Conservation (phyloP, 2,113 vertebrate genomes). For the Melanotaenia duboulayi region DNA sequence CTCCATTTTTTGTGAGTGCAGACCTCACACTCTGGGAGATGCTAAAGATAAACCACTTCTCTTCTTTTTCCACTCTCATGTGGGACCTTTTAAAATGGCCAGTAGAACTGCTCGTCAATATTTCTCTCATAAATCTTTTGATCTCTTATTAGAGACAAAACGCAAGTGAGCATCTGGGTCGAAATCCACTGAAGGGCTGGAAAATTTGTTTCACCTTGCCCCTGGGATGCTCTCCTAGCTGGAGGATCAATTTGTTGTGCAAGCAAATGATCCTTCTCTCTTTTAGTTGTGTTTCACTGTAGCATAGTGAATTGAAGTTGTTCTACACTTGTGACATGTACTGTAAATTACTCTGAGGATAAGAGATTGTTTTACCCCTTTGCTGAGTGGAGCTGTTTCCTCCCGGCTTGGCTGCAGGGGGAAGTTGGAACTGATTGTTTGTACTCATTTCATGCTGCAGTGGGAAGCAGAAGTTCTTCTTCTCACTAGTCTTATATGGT, state of each 20-base stretch:
- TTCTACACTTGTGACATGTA: conserved; percentile 12
- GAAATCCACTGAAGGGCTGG: conserved; percentile 37
- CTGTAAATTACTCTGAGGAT: conserved; percentile 20
- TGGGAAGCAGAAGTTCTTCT: not conserved
- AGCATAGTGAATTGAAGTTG: not conserved
- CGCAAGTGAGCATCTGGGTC: conserved; percentile 38
- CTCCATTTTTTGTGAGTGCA: conserved; percentile 6
- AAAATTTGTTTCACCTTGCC: conserved; percentile 41
- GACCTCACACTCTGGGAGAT: conserved; percentile 18
- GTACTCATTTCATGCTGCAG: not conserved
- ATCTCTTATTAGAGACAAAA: conserved; percentile 64
- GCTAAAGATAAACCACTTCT: conserved; percentile 41
- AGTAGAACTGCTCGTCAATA: conserved; percentile 40
- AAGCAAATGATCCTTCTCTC: conserved; percentile 29
- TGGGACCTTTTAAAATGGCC: conserved; percentile 44
- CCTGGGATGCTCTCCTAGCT: conserved; percentile 15
- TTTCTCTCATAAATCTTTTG: conserved; percentile 60
- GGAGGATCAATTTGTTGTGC: conserved; percentile 44
- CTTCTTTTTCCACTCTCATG: conserved; percentile 34
- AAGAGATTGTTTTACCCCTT: conserved; percentile 14
- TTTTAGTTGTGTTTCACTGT: not conserved
- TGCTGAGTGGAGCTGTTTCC: conserved; percentile 14
- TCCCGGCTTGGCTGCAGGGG: not conserved
- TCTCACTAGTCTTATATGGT: not conserved
- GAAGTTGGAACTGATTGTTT: conserved; percentile 1